Evolutionary conservation across 2,113 vertebrate genomes (phyloP), one percentile per base, ranked within the genome.

Genomic region (Phycodurus eques): DNA sequence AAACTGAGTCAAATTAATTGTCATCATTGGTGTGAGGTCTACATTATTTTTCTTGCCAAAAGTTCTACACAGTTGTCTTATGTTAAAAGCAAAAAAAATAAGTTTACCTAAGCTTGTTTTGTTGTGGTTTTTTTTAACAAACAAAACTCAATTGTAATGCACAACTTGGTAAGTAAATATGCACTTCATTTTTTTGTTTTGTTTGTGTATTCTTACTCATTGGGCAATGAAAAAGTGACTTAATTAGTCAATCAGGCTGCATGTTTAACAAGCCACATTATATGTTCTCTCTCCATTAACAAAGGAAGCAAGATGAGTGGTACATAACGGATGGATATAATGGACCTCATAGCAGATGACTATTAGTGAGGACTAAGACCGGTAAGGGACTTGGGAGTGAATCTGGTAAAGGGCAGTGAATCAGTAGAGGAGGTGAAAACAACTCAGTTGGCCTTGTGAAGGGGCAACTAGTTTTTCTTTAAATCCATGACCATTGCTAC

Each of bases 1-100:
- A 81, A 78, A 67, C 42, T 67, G 73, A 81, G 59, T 1, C 63
- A 80, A 56, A 57, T 27, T 35, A 84, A 82, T 80, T 46, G 8
- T 62, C 46, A 72, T 70, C 14, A 27, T 31, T 51, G 67, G 70
- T 77, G 75, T 66, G 49, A 80, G 70, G 47, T 67, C 27, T n/a
- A n/a, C 53, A 22, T 22, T 9, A 19, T 22, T 6, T 39, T 56
- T 10, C 53, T 56, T 51, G 49, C 17, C 17, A 51, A 51, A 6
- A 7, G 17, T 51, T 19, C 15, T 5, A 51, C 49, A 20, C 49
- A 19, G 17, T 51, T 19, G 49, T 8, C 15, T 20, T 51, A 8
- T 14, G 6, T 51, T 15, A 47, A 5, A 20, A 19, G 7, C 49
- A 20, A 15, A 51, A 19, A 51, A 51, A 15, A 19, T 19, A 17